Evolutionary conservation across 2,888 invertebrate species (phyloP), one percentile per base, ranked within the genome.

Genomic region (Drepanosiphum platanoidis): DNA sequence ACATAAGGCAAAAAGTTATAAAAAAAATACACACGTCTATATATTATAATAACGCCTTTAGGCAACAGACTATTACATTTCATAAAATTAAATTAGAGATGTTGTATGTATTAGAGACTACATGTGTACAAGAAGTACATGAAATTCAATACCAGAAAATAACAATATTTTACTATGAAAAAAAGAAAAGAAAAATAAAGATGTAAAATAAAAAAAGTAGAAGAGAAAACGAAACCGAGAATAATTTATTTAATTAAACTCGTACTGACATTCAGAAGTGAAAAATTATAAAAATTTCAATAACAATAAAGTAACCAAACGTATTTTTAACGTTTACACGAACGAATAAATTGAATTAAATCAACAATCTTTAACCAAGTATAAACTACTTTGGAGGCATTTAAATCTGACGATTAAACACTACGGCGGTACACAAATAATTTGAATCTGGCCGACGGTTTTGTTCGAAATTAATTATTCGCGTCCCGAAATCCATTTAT

Each of bases 81-180:
- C 61, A 64, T 61, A 78, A 78, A 78, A 78, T 78, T 22, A 64
- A 78, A 78, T 78, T 64, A 64, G n/a, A 78, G 30, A 64, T 78
- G 39, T 39, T 77, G 75, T 77, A 32, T 42, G 34, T 34, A 61
- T 30, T 3, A 30, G 36, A 9, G 36, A 61, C 1, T 70, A 77
- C 75, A 77, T 58, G 27, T 77, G 75, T 74, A 74, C 30, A 3
- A 27, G n/a, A 8, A 11, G 32, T n/a, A 52, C n/a, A n/a, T n/a
- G 30, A 52, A 52, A 75, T 61, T 61, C 27, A 27, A 36, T 58
- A 77, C 15, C 36, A 61, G 15, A 61, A 9, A 61, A 74, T 46
- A n/a, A 9, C 22, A 61, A 77, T 8, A 36, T 77, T 74, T 11
- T 74, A 9, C 42, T 42, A n/a, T 42, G 42, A 52, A 52, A 52